Percentiles rank a stretch among this genome's conserved stretches.
Conservation (phyloP, 1,140 invertebrate genomes). For the Aricia agestis region DNA sequence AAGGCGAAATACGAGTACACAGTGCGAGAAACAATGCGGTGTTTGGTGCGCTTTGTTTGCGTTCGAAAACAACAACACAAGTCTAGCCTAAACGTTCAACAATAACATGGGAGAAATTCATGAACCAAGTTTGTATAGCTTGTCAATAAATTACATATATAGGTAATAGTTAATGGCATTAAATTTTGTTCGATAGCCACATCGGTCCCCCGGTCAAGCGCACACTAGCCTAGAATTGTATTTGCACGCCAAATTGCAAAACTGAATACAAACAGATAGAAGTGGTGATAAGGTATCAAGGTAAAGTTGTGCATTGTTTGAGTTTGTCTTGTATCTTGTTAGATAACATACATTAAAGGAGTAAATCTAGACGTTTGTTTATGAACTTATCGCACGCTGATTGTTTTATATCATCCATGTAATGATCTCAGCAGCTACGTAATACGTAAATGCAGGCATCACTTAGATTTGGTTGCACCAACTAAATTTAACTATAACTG, state of each 20-base stretch:
- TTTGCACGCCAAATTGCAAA: conserved; percentile 29
- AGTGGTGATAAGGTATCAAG: conserved; percentile 27
- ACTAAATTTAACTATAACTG: no score
- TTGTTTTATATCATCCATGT: no score
- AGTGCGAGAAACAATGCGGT: conserved; percentile 31
- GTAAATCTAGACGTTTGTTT: conserved; percentile 16
- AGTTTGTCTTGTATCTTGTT: conserved; percentile 22
- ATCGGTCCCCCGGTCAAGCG: not conserved
- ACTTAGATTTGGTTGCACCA: no score
- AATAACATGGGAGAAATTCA: conserved; percentile 15
- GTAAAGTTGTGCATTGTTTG: conserved; percentile 28
- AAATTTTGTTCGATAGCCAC: not conserved
- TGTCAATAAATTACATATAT: no score
- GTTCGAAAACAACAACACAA: conserved; percentile 23
- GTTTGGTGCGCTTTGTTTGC: conserved; percentile 28
- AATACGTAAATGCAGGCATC: no score
- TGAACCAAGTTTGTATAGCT: not conserved
- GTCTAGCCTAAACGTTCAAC: conserved; percentile 32
- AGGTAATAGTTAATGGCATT: no score
- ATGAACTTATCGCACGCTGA: not conserved
- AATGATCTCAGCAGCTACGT: no score
- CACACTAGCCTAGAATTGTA: conserved; percentile 29
- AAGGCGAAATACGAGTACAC: conserved; percentile 22
- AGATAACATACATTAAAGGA: conserved; percentile 25
- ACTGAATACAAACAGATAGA: conserved; percentile 24